A percentile compares a stretch with the other conserved stretches of the same genome.
Evolutionary conservation across 2,888 invertebrate genomes (phyloP).

Genomic region (Harpalus rufipes): DNA sequence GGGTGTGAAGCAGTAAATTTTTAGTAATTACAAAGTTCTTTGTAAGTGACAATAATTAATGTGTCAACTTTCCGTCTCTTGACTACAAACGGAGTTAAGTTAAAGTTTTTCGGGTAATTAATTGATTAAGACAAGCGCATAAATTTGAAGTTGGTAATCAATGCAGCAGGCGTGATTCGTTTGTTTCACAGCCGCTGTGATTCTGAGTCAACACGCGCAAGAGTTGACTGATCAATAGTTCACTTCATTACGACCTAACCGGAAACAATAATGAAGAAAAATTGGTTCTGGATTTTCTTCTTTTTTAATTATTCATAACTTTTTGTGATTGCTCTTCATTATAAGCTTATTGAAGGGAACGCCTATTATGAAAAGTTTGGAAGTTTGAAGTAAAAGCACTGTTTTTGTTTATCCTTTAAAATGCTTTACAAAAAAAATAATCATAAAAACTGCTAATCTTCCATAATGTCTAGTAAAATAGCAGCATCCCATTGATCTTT

Average conservation of each 20-base stretch:
- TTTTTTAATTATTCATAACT: background rate
- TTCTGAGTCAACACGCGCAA: conserved; percentile 28
- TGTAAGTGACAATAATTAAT: conserved; percentile 26
- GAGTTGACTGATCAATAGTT: conserved; percentile 35
- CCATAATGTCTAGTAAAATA: no score
- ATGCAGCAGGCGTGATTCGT: conserved; percentile 23
- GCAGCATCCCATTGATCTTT: no score
- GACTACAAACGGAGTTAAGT: conserved; percentile 4
- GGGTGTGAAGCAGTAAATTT: conserved; percentile 3
- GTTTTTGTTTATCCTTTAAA: background rate
- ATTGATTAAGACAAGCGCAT: conserved; percentile 32
- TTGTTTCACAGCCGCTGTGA: conserved; percentile 27
- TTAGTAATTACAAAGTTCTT: background rate
- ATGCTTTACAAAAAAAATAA: background rate
- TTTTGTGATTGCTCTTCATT: background rate
- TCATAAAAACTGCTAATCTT: no score
- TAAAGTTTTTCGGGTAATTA: background rate
- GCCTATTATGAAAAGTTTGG: background rate
- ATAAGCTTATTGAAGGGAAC: background rate
- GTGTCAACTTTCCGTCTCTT: conserved; percentile 32
- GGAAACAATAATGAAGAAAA: conserved; percentile 2
- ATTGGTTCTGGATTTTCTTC: background rate
- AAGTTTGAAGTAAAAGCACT: background rate
- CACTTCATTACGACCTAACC: background rate
- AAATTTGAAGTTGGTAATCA: conserved; percentile 21